Evolutionary conservation across 1,140 invertebrate species (phyloP).

Genomic region (Zaprionus nigranus): DNA sequence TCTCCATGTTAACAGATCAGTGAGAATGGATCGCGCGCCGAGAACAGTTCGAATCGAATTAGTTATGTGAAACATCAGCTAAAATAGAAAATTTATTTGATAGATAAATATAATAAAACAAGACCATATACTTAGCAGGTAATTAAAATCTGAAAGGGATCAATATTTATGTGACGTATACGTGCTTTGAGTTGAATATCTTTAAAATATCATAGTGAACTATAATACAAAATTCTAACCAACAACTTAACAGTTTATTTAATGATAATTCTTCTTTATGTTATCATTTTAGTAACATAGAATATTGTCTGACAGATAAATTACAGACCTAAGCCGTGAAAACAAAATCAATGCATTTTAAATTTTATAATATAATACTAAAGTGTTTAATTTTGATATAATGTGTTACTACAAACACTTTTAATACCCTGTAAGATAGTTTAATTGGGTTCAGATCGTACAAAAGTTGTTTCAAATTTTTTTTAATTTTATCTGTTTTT

Average conservation of each 20-base stretch:
- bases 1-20: constrained; percentile 20
- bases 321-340: neutral
- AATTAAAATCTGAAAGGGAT: neutral
- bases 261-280: neutral
- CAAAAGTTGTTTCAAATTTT: too few species aligned
- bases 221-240: neutral
- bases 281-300: neutral
- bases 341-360: neutral
- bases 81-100: neutral
- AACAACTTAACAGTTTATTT: neutral
- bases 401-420: neutral
- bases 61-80: neutral
- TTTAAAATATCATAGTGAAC: too few species aligned
- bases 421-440: neutral
- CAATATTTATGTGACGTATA: neutral
- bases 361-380: neutral
- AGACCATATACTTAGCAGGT: neutral
- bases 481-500: neutral
- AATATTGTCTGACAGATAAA: neutral
- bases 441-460: too few species aligned
- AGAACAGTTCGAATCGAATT: constrained; percentile 16
- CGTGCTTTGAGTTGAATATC: neutral
- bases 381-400: too few species aligned
- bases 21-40: constrained; percentile 18
- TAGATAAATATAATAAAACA: neutral